Evolutionary conservation across 2,113 vertebrate genomes (phyloP).

Genomic region (Hemicordylus capensis): DNA sequence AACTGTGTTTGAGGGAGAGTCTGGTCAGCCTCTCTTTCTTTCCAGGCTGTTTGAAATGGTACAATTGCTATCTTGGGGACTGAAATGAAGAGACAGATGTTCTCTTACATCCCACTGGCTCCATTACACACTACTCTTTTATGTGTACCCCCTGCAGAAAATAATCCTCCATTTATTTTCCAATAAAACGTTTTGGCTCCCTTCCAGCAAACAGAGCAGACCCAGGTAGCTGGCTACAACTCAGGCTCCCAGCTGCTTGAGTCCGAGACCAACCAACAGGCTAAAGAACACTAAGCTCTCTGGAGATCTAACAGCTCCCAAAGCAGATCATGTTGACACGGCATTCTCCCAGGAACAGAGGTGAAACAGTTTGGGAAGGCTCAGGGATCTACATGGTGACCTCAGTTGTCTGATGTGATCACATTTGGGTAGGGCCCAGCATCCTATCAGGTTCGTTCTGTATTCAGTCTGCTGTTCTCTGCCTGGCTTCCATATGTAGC

Average conservation of each 20-base stretch:
- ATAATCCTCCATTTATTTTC: background rate
- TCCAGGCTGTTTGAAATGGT: background rate
- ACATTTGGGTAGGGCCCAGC: background rate
- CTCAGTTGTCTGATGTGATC: background rate
- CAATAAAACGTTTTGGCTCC: background rate
- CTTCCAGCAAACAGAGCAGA: background rate
- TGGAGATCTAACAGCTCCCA: background rate
- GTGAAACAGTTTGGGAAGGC: background rate
- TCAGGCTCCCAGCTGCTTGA: background rate
- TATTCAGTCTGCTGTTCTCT: background rate
- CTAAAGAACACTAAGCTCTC: background rate
- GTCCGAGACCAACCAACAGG: background rate
- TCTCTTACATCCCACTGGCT: accelerated
- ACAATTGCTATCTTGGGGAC: accelerated
- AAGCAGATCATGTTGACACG: background rate
- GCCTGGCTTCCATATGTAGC: background rate
- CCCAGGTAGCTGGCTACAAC: background rate
- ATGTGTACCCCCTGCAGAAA: background rate
- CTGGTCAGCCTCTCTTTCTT: accelerated
- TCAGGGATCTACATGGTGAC: background rate
- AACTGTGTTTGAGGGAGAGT: background rate
- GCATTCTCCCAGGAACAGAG: background rate
- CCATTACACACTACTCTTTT: background rate
- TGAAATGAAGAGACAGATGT: background rate
- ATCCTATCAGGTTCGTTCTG: background rate